A percentile compares a stretch with the other conserved stretches of the same genome.
These are phyloP conservation scores for Agrochola litura DNA, from an alignment of 2,888 invertebrate species.

Conservation along the genomic window DNA sequence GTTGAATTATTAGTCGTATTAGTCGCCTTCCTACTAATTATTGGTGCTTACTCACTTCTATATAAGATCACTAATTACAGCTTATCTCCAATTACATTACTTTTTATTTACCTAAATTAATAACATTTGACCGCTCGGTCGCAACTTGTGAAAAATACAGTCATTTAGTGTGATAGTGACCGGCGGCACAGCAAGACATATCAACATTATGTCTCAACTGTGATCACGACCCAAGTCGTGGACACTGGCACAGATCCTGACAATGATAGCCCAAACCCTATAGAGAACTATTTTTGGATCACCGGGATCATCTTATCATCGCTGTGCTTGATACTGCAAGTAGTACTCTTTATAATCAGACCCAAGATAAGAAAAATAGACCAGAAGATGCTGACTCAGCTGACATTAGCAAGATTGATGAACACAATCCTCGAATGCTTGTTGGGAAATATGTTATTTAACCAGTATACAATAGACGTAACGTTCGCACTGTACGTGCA, in stretches of 20 bases:
- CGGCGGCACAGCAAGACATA: background rate
- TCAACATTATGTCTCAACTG: slow-evolving; percentile 13
- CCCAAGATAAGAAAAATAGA: slow-evolving; percentile 77
- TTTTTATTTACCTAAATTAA: background rate
- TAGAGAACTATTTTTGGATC: slow-evolving; percentile 7
- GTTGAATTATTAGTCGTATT: background rate
- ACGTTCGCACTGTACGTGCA: slow-evolving; percentile 73
- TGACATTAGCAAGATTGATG: slow-evolving; percentile 75
- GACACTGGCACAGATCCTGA: background rate
- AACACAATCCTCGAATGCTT: slow-evolving; percentile 74
- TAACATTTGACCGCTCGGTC: background rate
- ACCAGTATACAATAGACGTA: slow-evolving; percentile 31
- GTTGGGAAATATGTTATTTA: slow-evolving; percentile 39
- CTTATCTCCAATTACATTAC: background rate
- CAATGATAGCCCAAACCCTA: accelerated
- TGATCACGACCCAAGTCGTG: background rate
- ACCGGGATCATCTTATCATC: background rate
- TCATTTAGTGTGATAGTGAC: too few species aligned
- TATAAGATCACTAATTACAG: background rate
- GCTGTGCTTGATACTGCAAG: background rate
- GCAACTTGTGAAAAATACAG: background rate
- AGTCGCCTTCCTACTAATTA: background rate
- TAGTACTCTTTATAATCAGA: slow-evolving; percentile 65
- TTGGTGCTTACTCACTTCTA: too few species aligned
- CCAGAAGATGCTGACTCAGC: slow-evolving; percentile 77